phyloP scores from a whole-genome alignment of 2,113 vertebrate species.

The Brachirus orientalis region DNA sequence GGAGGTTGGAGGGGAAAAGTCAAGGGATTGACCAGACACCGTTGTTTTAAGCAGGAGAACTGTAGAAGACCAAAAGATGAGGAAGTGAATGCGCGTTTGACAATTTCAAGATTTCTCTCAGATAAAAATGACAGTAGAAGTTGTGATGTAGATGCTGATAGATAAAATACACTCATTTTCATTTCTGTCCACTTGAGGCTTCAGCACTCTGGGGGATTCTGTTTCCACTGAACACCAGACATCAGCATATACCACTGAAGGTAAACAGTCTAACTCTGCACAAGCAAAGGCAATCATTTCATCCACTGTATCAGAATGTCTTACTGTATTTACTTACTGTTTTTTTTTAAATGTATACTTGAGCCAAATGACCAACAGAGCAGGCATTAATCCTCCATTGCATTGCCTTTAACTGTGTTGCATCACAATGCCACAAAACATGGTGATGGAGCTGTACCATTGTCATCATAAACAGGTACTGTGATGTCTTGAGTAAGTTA shows the following conservation, averaged over 20 bases:
- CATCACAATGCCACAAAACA: slow-evolving; percentile 2
- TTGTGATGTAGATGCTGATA: not conserved
- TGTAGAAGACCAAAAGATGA: too few relatives aligned
- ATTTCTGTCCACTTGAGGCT: slow-evolving; percentile 47
- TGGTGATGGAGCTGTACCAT: not conserved
- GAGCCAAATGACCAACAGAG: slow-evolving; percentile 33
- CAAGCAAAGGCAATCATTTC: not conserved
- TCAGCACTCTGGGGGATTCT: slow-evolving; percentile 38
- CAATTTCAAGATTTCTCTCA: too few relatives aligned
- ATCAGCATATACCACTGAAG: slow-evolving; percentile 31
- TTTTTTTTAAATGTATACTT: slow-evolving; percentile 14
- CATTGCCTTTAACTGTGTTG: not conserved
- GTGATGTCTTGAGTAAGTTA: not conserved
- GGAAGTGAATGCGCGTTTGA: too few relatives aligned
- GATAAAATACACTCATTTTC: not conserved
- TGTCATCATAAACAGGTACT: not conserved
- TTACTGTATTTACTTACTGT: not conserved
- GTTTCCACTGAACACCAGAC: slow-evolving; percentile 30
- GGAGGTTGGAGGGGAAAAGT: too few relatives aligned
- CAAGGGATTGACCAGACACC: too few relatives aligned
- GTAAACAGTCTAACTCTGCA: slow-evolving; percentile 24
- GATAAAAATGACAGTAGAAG: not conserved
- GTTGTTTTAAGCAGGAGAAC: too few relatives aligned
- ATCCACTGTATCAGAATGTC: not conserved
- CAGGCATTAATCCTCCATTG: slow-evolving; percentile 34